Evolutionary conservation across 1,140 invertebrate species (phyloP), one percentile per base, ranked within the genome.

Genomic region (Lepidostoma basale): DNA sequence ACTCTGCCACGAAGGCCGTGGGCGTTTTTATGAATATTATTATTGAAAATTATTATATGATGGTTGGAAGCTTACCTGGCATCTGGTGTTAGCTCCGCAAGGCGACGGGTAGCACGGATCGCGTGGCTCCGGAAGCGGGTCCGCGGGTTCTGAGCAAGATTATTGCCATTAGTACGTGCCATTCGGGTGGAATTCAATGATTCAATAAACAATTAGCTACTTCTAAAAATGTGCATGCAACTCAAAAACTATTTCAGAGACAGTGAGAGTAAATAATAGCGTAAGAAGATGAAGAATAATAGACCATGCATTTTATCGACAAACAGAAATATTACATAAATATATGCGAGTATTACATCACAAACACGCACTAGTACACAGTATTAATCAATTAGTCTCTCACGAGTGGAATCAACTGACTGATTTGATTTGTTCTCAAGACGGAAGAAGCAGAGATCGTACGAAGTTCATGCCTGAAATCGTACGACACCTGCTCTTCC

Each of bases 61-160:
- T n/a, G n/a, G n/a, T n/a, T n/a, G n/a, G 30, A 12, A 5, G 68
- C 81, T 78, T 67, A 87, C 86, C 22, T 83, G 83, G 70, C 91
- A 93, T 68, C 86, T 79, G 1, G 90, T 87, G 75, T 92, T 92
- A 3, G 86, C 79, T 62, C 90, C 90, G 75, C 91, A 92, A 0
- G 90, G 90, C 18, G 89, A 90, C 16, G 90, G 89, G 59, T 85
- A 77, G 75, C 90, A 92, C 0, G 89, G 89, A 67, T 85, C 85
- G n/a, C 77, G 76, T 6, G 78, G 76, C 63, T 84, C 83, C 73
- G 77, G 82, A 76, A 74, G 75, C 36, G 66, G 77, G 77, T 77
- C 77, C 78, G 73, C 76, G 72, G 75, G 73, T 79, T 54, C 70
- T 72, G 52, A 54, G 65, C 36, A 12, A 63, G 44, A 23, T 33